Evolutionary conservation across 1,140 invertebrate species (phyloP).

Genomic region (Conus ventricosus): DNA sequence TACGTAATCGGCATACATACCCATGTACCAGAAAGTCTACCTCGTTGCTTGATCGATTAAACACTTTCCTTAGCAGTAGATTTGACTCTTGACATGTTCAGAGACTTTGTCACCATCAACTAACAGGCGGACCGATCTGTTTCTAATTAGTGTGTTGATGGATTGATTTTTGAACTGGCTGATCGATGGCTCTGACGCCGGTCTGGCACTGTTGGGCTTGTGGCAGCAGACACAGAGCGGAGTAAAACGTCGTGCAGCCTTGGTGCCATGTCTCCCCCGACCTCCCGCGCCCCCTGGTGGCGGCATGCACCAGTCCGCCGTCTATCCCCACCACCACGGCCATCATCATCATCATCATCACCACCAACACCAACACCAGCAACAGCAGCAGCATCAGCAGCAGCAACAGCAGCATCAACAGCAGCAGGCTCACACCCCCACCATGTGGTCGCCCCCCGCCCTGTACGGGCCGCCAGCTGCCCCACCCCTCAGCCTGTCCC

Average conservation of each 20-base stretch:
- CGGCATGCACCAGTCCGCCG: conserved; percentile 21
- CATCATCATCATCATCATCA: not conserved
- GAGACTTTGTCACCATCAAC: too few species aligned
- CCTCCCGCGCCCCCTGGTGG: not conserved
- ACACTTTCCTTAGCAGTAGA: too few species aligned
- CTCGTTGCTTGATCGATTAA: not conserved
- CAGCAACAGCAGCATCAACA: not conserved
- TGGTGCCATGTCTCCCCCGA: conserved; percentile 22
- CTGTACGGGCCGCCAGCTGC: not conserved
- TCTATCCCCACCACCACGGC: not conserved
- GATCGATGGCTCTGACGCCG: not conserved
- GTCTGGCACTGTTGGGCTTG: not conserved
- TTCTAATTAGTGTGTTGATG: too few species aligned
- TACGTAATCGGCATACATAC: not conserved
- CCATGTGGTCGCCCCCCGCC: conserved; percentile 28
- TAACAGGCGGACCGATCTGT: too few species aligned
- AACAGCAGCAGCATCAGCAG: not conserved
- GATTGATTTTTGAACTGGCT: not conserved
- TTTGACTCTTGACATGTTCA: too few species aligned
- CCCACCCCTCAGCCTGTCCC: not conserved
- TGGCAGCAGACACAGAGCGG: not conserved
- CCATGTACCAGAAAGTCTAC: not conserved
- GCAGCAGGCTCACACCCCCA: not conserved
- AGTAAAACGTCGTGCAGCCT: not conserved
- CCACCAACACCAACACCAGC: too few species aligned